Base-by-base conservation (phyloP, 2,888 invertebrate species). In the Bombyx huttoni region DNA sequence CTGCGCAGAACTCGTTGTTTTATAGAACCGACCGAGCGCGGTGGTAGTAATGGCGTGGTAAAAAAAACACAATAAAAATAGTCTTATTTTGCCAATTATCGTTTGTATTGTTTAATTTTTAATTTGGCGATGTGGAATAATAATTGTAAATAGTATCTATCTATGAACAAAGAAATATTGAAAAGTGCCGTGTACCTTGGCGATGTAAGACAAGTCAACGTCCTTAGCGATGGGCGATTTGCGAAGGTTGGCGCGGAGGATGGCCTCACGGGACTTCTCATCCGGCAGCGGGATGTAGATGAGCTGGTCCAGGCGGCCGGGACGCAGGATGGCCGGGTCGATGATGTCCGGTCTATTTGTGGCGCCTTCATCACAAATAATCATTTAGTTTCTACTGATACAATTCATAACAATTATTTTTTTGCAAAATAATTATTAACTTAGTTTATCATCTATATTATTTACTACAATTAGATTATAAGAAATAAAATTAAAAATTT, bases 241-340 rank as follows among this genome's bases (percentile, higher is more conserved):
- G 70, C 98, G 92, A 65, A 99, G 90, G 81, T 97, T 98, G 52
- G 99, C 97, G 80, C 94, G 96, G 73, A 99, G 94, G 77, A 99
- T 99, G 58, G 96, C 94, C 83, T 98, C 95, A 66, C 99, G 94
- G 0, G 99, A 99, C 83, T 97, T 97, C 73, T 99, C 99, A 87
- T 99, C 99, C 34, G 99, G 99, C 81, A 99, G 90, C 70, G 99
- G 99, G 91, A 99, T 99, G 91, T 99, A 99, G 84, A 99, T 99
- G 62, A 99, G 91, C 88, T 99, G 99, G 91, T 99, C 99, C 55
- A 99, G 91, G 74, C 99, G 96, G 24, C 99, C 99, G 33, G 99
- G 99, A 78, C 99, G 94, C 61, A 99, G 91, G 78, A 99, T 99
- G 54, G 99, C 99, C 54, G 99, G 97, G 91, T 99, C 99, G 81